These are phyloP conservation scores for Agrilus biguttatus DNA, from an alignment of 2,888 invertebrate genomes.

Conservation along the genomic window DNA sequence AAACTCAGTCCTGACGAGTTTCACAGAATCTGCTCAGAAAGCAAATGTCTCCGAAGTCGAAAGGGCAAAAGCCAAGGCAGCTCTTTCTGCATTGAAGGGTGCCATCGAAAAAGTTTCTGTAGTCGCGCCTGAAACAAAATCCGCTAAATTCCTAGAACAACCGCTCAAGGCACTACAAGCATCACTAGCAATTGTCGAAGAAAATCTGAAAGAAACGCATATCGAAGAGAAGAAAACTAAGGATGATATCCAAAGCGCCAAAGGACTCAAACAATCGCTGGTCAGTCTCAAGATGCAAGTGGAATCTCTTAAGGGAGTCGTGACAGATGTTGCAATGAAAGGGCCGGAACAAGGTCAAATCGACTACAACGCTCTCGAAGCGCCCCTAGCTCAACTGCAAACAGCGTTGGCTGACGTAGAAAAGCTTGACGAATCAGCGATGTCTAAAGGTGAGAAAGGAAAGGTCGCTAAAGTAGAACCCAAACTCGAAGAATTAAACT, in stretches of 20 bases:
- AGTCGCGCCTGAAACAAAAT: neutral
- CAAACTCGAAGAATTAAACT: conserved; percentile 1
- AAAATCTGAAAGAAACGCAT: neutral
- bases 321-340: too few species aligned
- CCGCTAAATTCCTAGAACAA: neutral
- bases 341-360: too few species aligned
- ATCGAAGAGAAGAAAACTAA: too few species aligned
- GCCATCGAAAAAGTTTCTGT: neutral
- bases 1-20: neutral
- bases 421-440: neutral
- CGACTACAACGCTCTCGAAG: too few species aligned
- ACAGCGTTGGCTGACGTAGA: conserved; percentile 1
- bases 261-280: too few species aligned
- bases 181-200: neutral
- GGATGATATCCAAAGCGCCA: too few species aligned
- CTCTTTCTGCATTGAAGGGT: neutral
- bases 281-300: too few species aligned
- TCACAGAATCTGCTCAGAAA: neutral
- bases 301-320: too few species aligned
- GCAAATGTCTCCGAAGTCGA: neutral
- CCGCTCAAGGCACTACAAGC: neutral
- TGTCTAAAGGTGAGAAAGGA: neutral
- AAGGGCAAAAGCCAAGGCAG: too few species aligned
- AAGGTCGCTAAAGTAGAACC: conserved; percentile 2
- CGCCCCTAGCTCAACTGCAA: too few species aligned